Evolutionary conservation across 2,888 invertebrate species (phyloP).

Genomic region (Nomada fucata): DNA sequence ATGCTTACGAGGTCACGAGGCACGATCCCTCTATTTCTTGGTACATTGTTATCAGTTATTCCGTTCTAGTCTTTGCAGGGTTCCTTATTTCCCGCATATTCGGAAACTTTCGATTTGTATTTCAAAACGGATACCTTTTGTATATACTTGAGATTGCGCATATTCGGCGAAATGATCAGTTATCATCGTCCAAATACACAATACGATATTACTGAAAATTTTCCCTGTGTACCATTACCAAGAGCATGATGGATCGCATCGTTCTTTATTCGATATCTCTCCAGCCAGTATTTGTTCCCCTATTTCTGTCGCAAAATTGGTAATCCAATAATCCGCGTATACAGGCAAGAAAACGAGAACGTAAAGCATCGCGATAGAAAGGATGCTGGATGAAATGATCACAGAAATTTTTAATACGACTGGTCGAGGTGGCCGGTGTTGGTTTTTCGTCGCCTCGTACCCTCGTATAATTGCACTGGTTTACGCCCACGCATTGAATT

Average conservation of each 20-base stretch:
- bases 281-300: too few species aligned
- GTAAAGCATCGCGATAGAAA: not conserved
- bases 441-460: too few species aligned
- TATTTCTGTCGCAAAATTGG: too few species aligned
- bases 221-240: too few species aligned
- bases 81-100: too few species aligned
- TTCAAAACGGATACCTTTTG: too few species aligned
- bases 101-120: too few species aligned
- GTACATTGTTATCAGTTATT: not conserved
- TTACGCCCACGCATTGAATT: conserved; percentile 50
- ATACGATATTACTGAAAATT: too few species aligned
- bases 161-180: not conserved
- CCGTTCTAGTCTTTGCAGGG: not conserved
- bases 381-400: not conserved
- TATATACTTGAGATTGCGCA: too few species aligned
- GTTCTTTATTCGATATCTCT: too few species aligned
- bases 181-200: not conserved
- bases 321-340: not conserved
- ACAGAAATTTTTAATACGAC: not conserved
- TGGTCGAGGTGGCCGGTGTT: not conserved
- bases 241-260: too few species aligned
- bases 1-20: not conserved
- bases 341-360: not conserved
- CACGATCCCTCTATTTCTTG: not conserved
- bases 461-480: conserved; percentile 48